phyloP scores from a whole-genome alignment of 2,888 invertebrate genomes.

The Calephelis perditalis region DNA sequence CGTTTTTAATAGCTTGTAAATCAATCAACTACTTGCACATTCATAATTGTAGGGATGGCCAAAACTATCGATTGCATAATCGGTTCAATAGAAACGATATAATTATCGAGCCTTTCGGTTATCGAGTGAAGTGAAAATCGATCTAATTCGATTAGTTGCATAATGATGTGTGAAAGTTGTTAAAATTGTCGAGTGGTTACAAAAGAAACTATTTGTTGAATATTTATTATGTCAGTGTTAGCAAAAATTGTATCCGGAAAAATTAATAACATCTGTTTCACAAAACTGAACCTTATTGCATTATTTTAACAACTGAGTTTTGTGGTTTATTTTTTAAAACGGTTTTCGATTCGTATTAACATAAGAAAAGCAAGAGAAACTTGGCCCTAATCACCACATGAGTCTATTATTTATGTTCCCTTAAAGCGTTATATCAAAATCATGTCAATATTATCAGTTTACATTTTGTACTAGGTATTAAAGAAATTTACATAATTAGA shows the following conservation, averaged over 20 bases:
- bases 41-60: conserved; percentile 9
- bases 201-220: conserved; percentile 3
- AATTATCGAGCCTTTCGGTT: conserved; percentile 16
- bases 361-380: not conserved
- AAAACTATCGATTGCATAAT: conserved; percentile 12
- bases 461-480: not conserved
- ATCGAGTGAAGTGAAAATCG: conserved; percentile 15
- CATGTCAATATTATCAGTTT: not conserved
- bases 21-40: conserved; percentile 10
- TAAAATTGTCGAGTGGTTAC: conserved; percentile 5
- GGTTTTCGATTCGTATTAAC: conserved; percentile 6
- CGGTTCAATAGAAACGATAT: conserved; percentile 6
- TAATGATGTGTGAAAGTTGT: conserved; percentile 10
- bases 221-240: conserved; percentile 6
- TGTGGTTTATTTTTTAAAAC: not conserved
- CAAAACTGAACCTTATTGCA: too few relatives aligned
- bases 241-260: not conserved
- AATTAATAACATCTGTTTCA: too few relatives aligned
- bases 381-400: not conserved
- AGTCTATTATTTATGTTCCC: conserved; percentile 1
- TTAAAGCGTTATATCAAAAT: not conserved
- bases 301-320: too few relatives aligned
- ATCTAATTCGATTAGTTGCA: conserved; percentile 16
- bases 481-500: conserved; percentile 1
- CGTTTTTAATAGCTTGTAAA: conserved; percentile 10